Evolutionary conservation across 2,113 vertebrate species (phyloP), one percentile per base, ranked within the genome.

Genomic region (Rhombomys opimus): DNA sequence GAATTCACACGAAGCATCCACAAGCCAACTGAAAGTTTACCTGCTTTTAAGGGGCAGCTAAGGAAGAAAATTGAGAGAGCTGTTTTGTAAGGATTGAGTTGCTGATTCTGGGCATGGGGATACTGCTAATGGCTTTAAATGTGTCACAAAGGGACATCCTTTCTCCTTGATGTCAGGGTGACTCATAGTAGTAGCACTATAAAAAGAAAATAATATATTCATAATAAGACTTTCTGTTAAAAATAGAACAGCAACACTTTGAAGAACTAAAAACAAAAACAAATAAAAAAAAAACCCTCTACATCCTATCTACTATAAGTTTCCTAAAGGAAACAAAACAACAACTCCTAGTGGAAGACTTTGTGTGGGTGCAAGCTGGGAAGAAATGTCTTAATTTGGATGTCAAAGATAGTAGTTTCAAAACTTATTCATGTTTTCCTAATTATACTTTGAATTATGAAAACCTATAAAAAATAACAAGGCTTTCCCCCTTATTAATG

Each of bases 351-450:
- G 18, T 54, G 17, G 30, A 72, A 95, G 86, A 90, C 35, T 73
- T 92, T 96, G 86, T 41, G 38, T 25, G 89, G 87, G 38, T 20
- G 82, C 1, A 63, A 0, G 86, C 96, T 89, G 81, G 68, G 41
- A 85, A 95, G n/a, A 80, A 76, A 80, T 88, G 27, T 68, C 82
- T 90, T 93, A 73, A 89, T 97, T 92, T 90, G 80, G 41, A 87
- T 82, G 63, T 95, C 90, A 90, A 86, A 89, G 22, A 85, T 70
- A 86, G 78, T 13, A 77, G 17, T 77, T 90, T 94, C 38, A 89
- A 94, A 92, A 61, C 4, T 4, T 61, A 76, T 65, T 65, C 25
- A 0, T 25, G 22, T 57, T 70, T 94, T 57, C 38, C 73, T 23
- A 73, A 89, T 85, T 63, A 70, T 93, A 22, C 12, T 82, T 93